Evolutionary conservation across 2,888 invertebrate species (phyloP).

Genomic region (Lamproptera curius): DNA sequence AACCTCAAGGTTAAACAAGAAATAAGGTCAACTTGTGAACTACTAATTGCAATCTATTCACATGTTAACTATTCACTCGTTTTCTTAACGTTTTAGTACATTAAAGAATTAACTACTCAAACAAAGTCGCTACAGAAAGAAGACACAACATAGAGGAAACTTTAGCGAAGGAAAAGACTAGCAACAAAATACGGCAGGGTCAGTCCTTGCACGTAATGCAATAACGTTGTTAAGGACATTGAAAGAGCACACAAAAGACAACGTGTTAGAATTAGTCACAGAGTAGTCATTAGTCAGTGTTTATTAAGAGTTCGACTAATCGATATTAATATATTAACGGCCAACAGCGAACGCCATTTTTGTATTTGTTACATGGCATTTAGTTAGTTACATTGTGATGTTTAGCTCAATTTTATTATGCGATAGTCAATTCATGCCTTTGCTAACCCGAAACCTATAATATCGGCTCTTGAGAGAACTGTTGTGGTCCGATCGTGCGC

Average conservation of each 20-base stretch:
- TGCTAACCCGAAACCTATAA: constrained; percentile 2
- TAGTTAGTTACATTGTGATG: constrained; percentile 16
- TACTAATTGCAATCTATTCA: too few relatives aligned
- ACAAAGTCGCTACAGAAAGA: too few relatives aligned
- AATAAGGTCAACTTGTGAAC: too few relatives aligned
- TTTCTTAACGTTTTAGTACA: too few relatives aligned
- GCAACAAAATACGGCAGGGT: too few relatives aligned
- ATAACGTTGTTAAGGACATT: constrained; percentile 1
- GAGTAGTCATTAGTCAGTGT: constrained; percentile 19
- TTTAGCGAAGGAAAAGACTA: too few relatives aligned
- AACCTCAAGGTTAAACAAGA: too few relatives aligned
- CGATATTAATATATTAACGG: constrained; percentile 3
- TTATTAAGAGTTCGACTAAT: constrained; percentile 16
- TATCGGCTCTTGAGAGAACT: not conserved
- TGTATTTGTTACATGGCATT: constrained; percentile 11
- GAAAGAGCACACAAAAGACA: not conserved
- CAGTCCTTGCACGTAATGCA: too few relatives aligned
- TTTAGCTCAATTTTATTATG: constrained; percentile 3
- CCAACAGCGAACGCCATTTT: constrained; percentile 2
- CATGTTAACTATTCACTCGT: too few relatives aligned
- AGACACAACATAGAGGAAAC: too few relatives aligned
- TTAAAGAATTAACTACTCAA: too few relatives aligned
- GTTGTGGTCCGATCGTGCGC: constrained; percentile 2
- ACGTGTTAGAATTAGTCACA: constrained; percentile 20
- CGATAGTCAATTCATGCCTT: constrained; percentile 13